Evolutionary conservation across 1,140 invertebrate genomes (phyloP), one percentile per base, ranked within the genome.

Genomic region (Bicyclus anynana): DNA sequence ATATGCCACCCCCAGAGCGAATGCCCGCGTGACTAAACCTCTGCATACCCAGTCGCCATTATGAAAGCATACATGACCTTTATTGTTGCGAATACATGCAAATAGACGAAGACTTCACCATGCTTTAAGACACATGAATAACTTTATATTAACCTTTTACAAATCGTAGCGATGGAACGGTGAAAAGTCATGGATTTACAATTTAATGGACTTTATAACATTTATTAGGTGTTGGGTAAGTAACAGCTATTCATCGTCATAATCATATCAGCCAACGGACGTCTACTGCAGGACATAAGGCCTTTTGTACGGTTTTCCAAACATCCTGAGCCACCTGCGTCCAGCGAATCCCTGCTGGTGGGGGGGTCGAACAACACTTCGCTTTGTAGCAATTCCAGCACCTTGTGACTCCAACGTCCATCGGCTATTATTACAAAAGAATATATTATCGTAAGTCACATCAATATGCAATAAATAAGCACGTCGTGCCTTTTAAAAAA

Each of bases 1-100:
- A 79, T 69, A 77, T 77, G 69, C 56, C 56, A 53, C 56, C 49
- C 50, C 35, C 52, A 59, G 23, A 58, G 42, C 23, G 46, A 60
- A 54, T 60, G 47, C 53, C 67, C 50, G 62, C 72, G 78, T 83
- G 81, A 80, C 78, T 80, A 76, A 74, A 52, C 37, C 59, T 59
- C 16, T 58, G 17, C 44, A 44, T 38, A 59, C 26, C 29, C n/a
- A 33, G 29, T 33, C 29, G 29, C 29, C 29, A 12, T 49, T 59
- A 38, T 21, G 44, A 49, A 59, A 48, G 57, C 26, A 29, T 53
- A 48, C 44, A 23, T 37, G 55, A 17, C 29, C 49, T 47, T 44
- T 44, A 21, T 44, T 23, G 20, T 23, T 44, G 18, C 5, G 20
- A 20, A 44, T 21, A 21, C 6, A 44, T 20, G 20, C 42, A 44